Percentiles rank a stretch among this genome's conserved stretches.
Evolutionary conservation across 2,888 invertebrate genomes (phyloP).

Genomic region (Pelosia muscerda): DNA sequence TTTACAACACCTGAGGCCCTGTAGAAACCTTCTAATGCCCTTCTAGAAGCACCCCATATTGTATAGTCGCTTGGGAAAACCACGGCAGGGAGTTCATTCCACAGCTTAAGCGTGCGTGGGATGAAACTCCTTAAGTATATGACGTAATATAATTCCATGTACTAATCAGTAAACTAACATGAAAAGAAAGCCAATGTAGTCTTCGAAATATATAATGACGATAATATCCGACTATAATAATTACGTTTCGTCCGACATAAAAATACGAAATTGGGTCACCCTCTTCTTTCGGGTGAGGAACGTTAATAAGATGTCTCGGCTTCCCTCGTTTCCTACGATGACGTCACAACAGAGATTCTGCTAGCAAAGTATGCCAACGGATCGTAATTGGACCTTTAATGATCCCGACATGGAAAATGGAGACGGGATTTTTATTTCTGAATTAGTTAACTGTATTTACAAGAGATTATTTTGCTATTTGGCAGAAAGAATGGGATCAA

Average conservation of each 20-base stretch:
- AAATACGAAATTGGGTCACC: conserved; percentile 38
- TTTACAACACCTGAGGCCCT: too few species aligned
- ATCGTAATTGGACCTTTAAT: conserved; percentile 45
- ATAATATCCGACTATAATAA: conserved; percentile 18
- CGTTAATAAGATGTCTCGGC: conserved; percentile 36
- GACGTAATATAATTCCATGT: too few species aligned
- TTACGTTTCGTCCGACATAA: conserved; percentile 27
- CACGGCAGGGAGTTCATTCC: too few species aligned
- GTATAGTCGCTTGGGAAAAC: too few species aligned
- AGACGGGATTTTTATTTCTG: conserved; percentile 6
- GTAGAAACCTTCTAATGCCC: too few species aligned
- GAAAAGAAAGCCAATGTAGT: background rate
- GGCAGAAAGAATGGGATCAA: background rate
- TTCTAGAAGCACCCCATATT: too few species aligned
- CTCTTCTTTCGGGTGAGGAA: conserved; percentile 26
- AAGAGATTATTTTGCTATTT: background rate
- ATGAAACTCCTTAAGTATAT: too few species aligned
- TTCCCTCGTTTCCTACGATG: conserved; percentile 16
- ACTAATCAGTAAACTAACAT: background rate
- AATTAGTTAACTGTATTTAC: conserved; percentile 5
- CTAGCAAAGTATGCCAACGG: conserved; percentile 32
- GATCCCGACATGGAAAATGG: conserved; percentile 23
- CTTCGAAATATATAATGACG: background rate
- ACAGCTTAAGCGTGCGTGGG: too few species aligned
- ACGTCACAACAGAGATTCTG: conserved; percentile 33